Evolutionary conservation across 2,113 vertebrate genomes (phyloP), one percentile per base, ranked within the genome.

Genomic region (Hyaena hyaena): DNA sequence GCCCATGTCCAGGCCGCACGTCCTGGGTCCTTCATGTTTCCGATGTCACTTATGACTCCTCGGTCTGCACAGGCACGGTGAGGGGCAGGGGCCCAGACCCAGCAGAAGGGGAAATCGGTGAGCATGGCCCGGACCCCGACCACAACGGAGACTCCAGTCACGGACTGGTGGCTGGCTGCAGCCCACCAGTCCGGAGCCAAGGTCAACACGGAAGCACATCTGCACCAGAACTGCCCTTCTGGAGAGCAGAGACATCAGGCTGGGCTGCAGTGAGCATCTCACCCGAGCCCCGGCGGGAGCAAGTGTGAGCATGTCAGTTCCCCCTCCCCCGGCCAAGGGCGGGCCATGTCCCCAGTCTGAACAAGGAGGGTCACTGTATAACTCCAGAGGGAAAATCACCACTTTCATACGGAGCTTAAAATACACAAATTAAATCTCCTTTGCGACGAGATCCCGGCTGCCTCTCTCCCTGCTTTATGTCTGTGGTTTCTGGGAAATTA

Each of bases 391-490:
- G 84, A 89, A 94, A 14, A 85, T 39, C 19, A 71, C 93, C 50
- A 88, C 92, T 95, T 94, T 97, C 77, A 65, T 19, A 35, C 71
- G 88, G 89, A 86, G 93, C 82, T 84, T 69, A 96, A 97, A 96
- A 48, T 45, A 93, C 53, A 92, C 81, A 86, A 83, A 86, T 83
- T 58, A 63, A 74, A 84, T 68, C 89, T 76, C 43, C 5, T 10
- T 53, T 55, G 11, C 45, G 80, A 77, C 45, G 11, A 33, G 91
- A 21, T 21, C 55, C 85, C 15, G 1, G 77, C 69, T 16, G 10
- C 26, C 48, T 39, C 68, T 63, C 19, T 7, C 55, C 81, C 33
- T 10, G 28, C 26, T 53, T 39, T 15, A 2, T 17, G 45, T 23
- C 55, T 33, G 65, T 53, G 43, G 74, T 76, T 93, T 93, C 73